Base-by-base conservation (phyloP, 2,113 vertebrate species). In the Microcebus murinus region DNA sequence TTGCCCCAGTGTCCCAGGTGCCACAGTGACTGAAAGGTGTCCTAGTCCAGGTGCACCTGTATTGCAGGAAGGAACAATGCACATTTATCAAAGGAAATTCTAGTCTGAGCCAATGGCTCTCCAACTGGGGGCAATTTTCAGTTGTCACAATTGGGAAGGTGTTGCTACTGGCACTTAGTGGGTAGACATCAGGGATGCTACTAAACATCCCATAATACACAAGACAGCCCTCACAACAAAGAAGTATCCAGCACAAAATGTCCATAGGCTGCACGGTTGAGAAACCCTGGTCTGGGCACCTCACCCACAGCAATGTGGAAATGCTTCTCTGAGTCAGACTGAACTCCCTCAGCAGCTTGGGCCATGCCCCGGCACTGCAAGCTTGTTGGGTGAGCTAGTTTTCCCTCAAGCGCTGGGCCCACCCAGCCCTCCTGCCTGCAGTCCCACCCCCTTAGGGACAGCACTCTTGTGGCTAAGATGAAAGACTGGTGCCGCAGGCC, bases 391-490 rank as follows among this genome's bases (percentile, higher is more conserved):
- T 55, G 39, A 89, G 45, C 81, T 39, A 39, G 82, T 59, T 95
- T 90, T 76, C 52, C 52, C 91, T 23, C 42, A 31, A 86, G 68
- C 1, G 0, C 50, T 39, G 59, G 55, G 36, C 61, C 84, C 85
- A 91, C 25, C 36, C 68, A 36, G 59, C 80, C 79, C 95, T 92
- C 93, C 55, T n/a, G 73, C 89, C 91, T 2, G 0, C 68, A 96
- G 81, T 42, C 71, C 81, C 29, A 1, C 42, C 55, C 83, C 73
- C 71, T 86, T 2, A 0, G 97, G 96, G 92, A 96, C 61, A 74
- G 84, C 87, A 88, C 81, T 96, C 96, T 77, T 71, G 77, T 95
- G 98, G 90, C 92, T 97, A 85, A 97, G 98, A 98, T 97, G 96
- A 98, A 98, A 97, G 97, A 36, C 82, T 95, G 79, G 68, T 96